A percentile compares a stretch with the other conserved stretches of the same genome.
phyloP scores from a whole-genome alignment of 30 jellyfish, hydroid and myxozoan species.

The Sanderia malayensis region DNA sequence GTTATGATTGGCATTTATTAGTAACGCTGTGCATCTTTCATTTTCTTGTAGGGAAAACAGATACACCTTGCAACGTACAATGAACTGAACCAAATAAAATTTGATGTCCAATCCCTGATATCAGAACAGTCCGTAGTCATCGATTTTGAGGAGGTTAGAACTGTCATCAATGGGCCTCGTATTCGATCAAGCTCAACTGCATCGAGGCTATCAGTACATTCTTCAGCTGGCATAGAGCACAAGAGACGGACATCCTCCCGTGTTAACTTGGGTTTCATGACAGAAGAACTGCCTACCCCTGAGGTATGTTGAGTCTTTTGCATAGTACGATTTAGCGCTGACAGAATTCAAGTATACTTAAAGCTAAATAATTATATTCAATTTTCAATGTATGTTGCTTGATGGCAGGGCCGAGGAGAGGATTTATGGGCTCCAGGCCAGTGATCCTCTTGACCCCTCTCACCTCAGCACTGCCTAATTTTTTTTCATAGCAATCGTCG shows the following conservation, averaged over 20 bases:
- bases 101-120: constrained; percentile 25
- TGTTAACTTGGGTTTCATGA: neutral
- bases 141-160: constrained; percentile 44
- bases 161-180: constrained; percentile 14
- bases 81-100: constrained; percentile 13
- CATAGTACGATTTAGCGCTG: too few species aligned
- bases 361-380: too few species aligned
- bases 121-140: constrained; percentile 26
- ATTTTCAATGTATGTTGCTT: too few species aligned
- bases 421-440: too few species aligned
- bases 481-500: constrained; percentile 23
- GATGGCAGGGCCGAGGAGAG: too few species aligned
- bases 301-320: neutral
- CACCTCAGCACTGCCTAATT: too few species aligned
- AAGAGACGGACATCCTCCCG: neutral
- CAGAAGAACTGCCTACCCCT: neutral
- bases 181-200: neutral
- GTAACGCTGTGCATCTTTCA: too few species aligned
- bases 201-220: neutral
- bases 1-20: too few species aligned
- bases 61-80: constrained; percentile 20
- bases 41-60: constrained; percentile 20
- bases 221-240: neutral
- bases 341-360: too few species aligned
- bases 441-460: too few species aligned